Evolutionary conservation across 1,140 invertebrate species (phyloP), one percentile per base, ranked within the genome.

Genomic region (Cotesia glomerata): DNA sequence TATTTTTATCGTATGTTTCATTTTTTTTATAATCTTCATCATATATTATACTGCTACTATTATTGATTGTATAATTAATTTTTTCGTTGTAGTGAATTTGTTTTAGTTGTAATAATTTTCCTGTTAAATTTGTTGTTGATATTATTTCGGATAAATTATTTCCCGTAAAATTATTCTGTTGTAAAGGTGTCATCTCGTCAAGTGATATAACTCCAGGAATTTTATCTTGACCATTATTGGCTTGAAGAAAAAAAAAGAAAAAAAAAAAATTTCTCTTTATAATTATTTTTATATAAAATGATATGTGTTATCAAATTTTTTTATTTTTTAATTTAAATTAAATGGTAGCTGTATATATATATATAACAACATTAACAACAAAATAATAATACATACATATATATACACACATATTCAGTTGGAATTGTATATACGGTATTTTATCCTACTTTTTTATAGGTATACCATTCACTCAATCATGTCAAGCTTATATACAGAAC

Each of bases 131-230:
- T 8, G 34, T 51, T 54, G 32, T 14, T n/a, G 34, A 13, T 18
- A 11, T 61, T 61, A 4, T 56, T 3, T 8, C 0, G 5, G 16
- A 7, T 5, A 18, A n/a, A 56, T 56, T 56, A 56, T 18, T 56
- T 7, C 1, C 11, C 13, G 16, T 16, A 16, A 26, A 8, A 26
- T 8, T n/a, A 58, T 58, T 14, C 54, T 8, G 54, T 58, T 58
- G 54, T 26, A 45, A 45, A 45, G 39, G 0, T 45, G 7, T 45
- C 39, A 8, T 45, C 26, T 26, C 26, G 13, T 26, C 9, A 9
- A 70, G 69, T n/a, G 69, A n/a, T 5, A 70, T 35, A 45, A 70
- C 69, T 5, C 58, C 49, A 18, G 69, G 69, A 13, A 70, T 34
- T 62, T 49, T 36, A 52, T 70, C 69, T 16, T 11, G 14, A 61